These are phyloP conservation scores for Chrysotoxum bicinctum DNA, from an alignment of 2,888 invertebrate genomes.

Conservation along the genomic window DNA sequence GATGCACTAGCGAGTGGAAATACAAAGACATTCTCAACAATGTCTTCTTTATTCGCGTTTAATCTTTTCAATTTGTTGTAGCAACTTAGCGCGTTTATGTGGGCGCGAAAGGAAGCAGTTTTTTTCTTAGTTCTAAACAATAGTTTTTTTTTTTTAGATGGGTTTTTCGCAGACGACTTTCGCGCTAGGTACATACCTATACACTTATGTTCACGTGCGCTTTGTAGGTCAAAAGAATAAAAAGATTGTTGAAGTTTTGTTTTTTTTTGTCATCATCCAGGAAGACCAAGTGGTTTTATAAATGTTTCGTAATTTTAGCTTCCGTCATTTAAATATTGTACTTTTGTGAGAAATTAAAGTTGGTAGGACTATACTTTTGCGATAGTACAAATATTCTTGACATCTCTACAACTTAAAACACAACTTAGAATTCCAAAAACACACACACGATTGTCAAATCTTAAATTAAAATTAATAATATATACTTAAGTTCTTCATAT, in stretches of 20 bases:
- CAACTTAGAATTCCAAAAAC: too few relatives aligned
- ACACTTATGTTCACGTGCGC: constrained; percentile 1
- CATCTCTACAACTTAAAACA: too few relatives aligned
- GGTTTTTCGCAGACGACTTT: background rate
- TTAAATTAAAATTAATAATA: too few relatives aligned
- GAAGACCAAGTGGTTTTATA: too few relatives aligned
- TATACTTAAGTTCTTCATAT: too few relatives aligned
- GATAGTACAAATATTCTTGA: too few relatives aligned
- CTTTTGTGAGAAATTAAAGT: background rate
- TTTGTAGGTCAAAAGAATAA: constrained; percentile 36
- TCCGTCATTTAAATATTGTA: background rate
- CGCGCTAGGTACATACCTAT: background rate
- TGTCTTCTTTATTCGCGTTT: constrained; percentile 28
- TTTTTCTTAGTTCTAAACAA: background rate
- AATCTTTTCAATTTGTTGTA: constrained; percentile 13
- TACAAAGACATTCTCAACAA: constrained; percentile 25
- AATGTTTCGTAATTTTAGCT: background rate
- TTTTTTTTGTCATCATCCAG: too few relatives aligned
- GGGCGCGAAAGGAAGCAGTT: background rate
- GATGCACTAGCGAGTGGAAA: background rate
- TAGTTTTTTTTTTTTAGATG: background rate
- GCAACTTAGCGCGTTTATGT: constrained; percentile 5
- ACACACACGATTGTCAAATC: too few relatives aligned
- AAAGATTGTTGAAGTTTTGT: constrained; percentile 26
- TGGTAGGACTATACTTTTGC: background rate